Evolutionary conservation across 2,888 invertebrate species (phyloP), one percentile per base, ranked within the genome.

Genomic region (Drosophila lacicola): DNA sequence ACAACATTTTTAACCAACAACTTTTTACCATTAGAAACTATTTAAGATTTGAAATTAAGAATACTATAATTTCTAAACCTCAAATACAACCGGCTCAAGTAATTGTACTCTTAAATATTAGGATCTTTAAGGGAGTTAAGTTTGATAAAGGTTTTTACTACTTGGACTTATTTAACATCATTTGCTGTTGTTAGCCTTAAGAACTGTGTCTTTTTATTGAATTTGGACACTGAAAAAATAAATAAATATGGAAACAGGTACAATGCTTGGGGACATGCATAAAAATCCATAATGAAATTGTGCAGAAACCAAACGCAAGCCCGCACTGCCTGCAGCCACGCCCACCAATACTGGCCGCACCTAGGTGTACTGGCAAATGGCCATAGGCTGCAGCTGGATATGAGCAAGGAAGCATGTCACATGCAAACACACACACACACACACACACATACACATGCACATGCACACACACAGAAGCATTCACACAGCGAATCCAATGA

Each of bases 231-330:
- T 21, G 14, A 44, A 17, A 34, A 11, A 19, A 72, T 47, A 11
- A 19, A 72, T 47, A 47, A 36, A 8, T 4, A 42, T n/a, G 4
- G 19, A 17, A 21, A 53, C 29, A 61, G 70, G 61, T 45, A 39
- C 44, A 64, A 21, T 42, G 64, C 61, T 74, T 36, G 53, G 41
- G 64, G 50, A 41, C 17, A 44, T 62, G 62, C 61, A 75, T 71
- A 82, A 75, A 86, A 72, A 58, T 65, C 50, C 73, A 82, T 75
- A 82, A 86, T 76, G 67, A 80, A 86, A 80, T 82, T 86, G 87
- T 62, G 80, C 80, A 68, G 76, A 71, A 77, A 62, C 50, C 50
- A 53, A 77, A 46, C 53, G 58, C 49, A 19, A 8, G 29, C 44
- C 42, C 21, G 13, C 21, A 17, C 19, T 14, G 46, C 25, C 51